Base-by-base conservation (phyloP, 1,140 invertebrate species). In the Cherax destructor region DNA sequence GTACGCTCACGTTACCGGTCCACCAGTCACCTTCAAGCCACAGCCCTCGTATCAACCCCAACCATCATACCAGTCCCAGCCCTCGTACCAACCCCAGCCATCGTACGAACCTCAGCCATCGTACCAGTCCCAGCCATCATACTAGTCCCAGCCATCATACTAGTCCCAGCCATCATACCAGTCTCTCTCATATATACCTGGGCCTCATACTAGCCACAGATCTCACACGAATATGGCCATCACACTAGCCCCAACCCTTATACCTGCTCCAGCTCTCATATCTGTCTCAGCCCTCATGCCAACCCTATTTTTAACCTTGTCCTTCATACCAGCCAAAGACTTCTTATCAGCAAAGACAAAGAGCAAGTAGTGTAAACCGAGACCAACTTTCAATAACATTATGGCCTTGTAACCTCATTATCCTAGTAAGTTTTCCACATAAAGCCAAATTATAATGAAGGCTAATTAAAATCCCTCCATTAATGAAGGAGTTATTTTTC, bases 11-110 rank as follows among this genome's bases (percentile, higher is more conserved):
- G 24, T 50, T 9, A 83, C 83, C 61, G 79, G 87, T 9, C 79
- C 79, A 18, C 61, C 87, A 1, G 87, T 88, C 41, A 88, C 87
- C 69, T 88, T 83, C 65, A 24, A n/a, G 59, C 59, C 86, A 16
- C 69, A 74, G n/a, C n/a, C n/a, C 5, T 74, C 69, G 21, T 30
- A 74, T n/a, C 69, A 74, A 21, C n/a, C n/a, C 69, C 24, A 24
- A 2, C 30, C 30, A 41, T 41, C 30, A 2, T 41, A 41, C 30
- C 30, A 41, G 2, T 2, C 30, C 30, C 30, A 41, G 30, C 30
- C 30, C 0, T 41, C 30, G 30, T 41, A 41, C 61, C 61, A 65
- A 18, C 18, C 11, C 61, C 61, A 65, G 61, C 61, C 9, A 30
- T 77, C 24, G 16, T 77, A 86, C 52, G 3, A 83, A 11, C 52